Percentiles rank a stretch among this genome's conserved stretches.
Evolutionary conservation across 2,113 vertebrate genomes (phyloP).

Genomic region (Notechis scutatus): DNA sequence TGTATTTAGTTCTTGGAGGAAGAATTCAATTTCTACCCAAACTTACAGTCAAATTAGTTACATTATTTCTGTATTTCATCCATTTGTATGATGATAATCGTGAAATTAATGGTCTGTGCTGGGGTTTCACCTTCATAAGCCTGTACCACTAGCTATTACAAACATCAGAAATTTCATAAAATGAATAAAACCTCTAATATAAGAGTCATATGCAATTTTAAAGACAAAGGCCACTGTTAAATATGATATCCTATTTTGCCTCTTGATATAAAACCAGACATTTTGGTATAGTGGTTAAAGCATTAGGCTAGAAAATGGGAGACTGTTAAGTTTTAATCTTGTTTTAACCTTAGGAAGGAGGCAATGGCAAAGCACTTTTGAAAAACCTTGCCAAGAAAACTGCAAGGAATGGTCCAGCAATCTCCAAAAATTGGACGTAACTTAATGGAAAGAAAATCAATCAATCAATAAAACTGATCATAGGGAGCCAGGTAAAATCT

Average conservation of each 20-base stretch:
- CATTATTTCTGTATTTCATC: background rate
- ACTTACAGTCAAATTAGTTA: background rate
- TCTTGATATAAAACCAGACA: background rate
- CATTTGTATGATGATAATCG: background rate
- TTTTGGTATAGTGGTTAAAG: background rate
- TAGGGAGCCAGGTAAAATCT: background rate
- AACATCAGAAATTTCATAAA: background rate
- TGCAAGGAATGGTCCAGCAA: background rate
- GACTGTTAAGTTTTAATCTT: background rate
- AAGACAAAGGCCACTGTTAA: background rate
- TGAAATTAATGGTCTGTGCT: background rate
- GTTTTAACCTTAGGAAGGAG: background rate
- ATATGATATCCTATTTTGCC: background rate
- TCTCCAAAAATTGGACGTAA: background rate
- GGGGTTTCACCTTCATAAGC: background rate
- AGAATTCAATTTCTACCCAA: background rate
- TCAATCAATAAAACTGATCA: background rate
- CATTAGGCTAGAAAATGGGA: background rate
- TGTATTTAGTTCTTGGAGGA: background rate
- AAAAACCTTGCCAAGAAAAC: background rate
- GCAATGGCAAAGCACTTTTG: background rate
- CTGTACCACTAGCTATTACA: background rate
- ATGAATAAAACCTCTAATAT: background rate
- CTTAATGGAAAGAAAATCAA: background rate
- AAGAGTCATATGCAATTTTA: background rate